Base-by-base conservation (phyloP, 92 coral and sea anemone genomes). In the Isaurus tuberculatus region DNA sequence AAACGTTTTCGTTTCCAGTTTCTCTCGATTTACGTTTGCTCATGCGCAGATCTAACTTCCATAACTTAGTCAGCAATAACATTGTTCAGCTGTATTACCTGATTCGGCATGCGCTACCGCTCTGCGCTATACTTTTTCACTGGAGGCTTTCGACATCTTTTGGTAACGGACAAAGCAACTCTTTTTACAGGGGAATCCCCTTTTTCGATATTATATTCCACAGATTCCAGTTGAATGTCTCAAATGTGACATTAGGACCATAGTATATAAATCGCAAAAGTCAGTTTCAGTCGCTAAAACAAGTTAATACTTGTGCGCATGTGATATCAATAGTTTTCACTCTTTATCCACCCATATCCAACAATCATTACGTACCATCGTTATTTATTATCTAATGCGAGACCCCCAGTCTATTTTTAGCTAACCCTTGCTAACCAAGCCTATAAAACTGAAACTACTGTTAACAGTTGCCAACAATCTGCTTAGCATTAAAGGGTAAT, bases 1-100 rank as follows among this genome's bases (percentile, higher is more conserved):
- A 71, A 51, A 15, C 57, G 22, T 0, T 16, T 40, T 71, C 25
- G 69, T 43, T 19, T 55, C 70, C 82, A 77, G 69, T 58, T 51
- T 32, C 55, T 36, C 82, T 77, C 82, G 28, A 30, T 2, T 16
- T 11, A 27, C 5, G 8, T 23, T 28, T n/a, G 36, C 33, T 32
- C 82, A 77, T 77, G 82, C 82, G 82, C 82, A 77, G 32, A 77
- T 13, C 23, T 9, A n/a, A 2, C 20, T 22, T 14, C 5, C 19
- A 13, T 22, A 13, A 13, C n/a, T 1, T 65, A 77, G 82, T 31
- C 69, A 20, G 43, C 82, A 60, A 67, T 77, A 13, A 15, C 58
- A 1, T 34, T 36, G 70, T 57, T 61, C 55, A 77, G 82, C 82
- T 30, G 82, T 22, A 14, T 26, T 31, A 32, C 2, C 78, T 5